Conservation (phyloP, 1,140 invertebrate genomes). For the Brachionus plicatilis region DNA sequence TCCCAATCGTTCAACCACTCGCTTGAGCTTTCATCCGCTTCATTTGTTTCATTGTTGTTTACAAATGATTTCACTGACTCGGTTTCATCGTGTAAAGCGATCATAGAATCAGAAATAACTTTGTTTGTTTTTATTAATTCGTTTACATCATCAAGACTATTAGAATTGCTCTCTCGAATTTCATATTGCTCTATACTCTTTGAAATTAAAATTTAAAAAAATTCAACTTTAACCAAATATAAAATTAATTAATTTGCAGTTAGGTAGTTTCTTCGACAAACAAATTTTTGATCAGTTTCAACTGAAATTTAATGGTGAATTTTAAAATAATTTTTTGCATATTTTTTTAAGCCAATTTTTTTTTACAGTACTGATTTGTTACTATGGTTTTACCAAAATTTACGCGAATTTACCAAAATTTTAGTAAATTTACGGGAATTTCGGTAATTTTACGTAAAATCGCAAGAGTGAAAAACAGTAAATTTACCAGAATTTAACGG, state of each 20-base stretch:
- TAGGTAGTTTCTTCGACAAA: too few relatives aligned
- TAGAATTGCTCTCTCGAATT: not conserved
- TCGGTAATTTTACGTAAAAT: too few relatives aligned
- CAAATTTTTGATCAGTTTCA: too few relatives aligned
- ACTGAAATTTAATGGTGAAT: too few relatives aligned
- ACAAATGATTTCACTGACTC: not conserved
- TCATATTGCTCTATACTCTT: not conserved
- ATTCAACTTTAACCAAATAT: not conserved
- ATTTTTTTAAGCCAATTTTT: too few relatives aligned
- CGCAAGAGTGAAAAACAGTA: too few relatives aligned
- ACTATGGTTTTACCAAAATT: too few relatives aligned
- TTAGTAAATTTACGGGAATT: too few relatives aligned
- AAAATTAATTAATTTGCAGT: not conserved
- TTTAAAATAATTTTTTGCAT: too few relatives aligned
- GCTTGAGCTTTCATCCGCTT: not conserved
- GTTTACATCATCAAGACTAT: not conserved
- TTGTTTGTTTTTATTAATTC: not conserved
- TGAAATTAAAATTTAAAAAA: not conserved
- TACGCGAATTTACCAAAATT: too few relatives aligned
- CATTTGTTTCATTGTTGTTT: not conserved
- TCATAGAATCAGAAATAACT: constrained; percentile 36
- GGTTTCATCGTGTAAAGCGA: constrained; percentile 20
- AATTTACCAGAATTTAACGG: too few relatives aligned
- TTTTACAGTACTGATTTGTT: too few relatives aligned
- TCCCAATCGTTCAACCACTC: constrained; percentile 11